phyloP scores from a whole-genome alignment of 2,888 invertebrate species.

The Ormyrus labotus region DNA sequence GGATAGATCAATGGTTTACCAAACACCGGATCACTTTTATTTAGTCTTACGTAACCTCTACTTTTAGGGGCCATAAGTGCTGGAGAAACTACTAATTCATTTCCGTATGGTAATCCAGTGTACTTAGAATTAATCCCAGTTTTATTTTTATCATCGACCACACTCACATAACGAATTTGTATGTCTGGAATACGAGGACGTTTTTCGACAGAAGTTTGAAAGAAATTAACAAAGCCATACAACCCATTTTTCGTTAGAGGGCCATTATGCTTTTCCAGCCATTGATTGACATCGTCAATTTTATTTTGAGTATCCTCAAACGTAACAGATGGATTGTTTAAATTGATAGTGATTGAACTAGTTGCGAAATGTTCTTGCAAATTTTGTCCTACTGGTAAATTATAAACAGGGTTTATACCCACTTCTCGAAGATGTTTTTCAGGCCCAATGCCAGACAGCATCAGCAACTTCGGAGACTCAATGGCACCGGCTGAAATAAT shows the following conservation, averaged over 20 bases:
- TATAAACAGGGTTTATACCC: constrained; percentile 79
- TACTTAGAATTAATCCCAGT: constrained; percentile 74
- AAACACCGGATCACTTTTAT: constrained; percentile 81
- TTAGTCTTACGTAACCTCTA: constrained; percentile 80
- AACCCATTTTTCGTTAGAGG: constrained; percentile 78
- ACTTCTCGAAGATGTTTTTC: constrained; percentile 77
- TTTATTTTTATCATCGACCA: constrained; percentile 70
- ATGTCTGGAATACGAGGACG: constrained; percentile 79
- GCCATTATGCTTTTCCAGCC: constrained; percentile 72
- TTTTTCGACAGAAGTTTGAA: constrained; percentile 78
- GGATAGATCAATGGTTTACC: constrained; percentile 81
- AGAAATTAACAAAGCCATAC: constrained; percentile 79
- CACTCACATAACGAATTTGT: constrained; percentile 77
- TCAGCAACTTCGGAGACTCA: constrained; percentile 91
- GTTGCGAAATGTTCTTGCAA: constrained; percentile 81
- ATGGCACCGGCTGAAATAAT: constrained; percentile 92
- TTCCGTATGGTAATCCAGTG: constrained; percentile 61
- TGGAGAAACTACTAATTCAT: constrained; percentile 70
- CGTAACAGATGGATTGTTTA: constrained; percentile 61
- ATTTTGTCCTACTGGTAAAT: constrained; percentile 81
- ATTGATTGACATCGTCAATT: constrained; percentile 66
- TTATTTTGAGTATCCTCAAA: constrained; percentile 63
- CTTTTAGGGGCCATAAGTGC: constrained; percentile 81
- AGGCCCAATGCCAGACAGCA: constrained; percentile 87
- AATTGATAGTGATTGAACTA: constrained; percentile 61